Evolutionary conservation across 2,113 vertebrate genomes (phyloP), one percentile per base, ranked within the genome.

Genomic region (Propithecus coquereli): DNA sequence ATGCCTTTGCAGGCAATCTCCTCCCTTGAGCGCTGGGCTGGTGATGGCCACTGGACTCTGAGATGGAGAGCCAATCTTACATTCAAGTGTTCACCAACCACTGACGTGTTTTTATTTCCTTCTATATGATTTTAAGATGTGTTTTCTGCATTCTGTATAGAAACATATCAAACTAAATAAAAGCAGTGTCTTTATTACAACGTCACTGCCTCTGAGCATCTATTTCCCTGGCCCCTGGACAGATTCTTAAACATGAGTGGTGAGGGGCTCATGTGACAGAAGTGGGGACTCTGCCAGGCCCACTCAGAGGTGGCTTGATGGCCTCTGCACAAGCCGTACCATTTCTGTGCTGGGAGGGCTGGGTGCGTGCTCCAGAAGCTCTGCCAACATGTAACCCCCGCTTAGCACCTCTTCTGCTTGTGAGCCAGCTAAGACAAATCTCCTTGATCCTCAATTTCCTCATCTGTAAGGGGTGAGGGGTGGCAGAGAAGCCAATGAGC

Each of bases 61-160:
- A 98, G 96, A 98, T 96, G 97, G 98, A 98, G 97, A 98, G 97
- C 97, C 96, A 98, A 97, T 98, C 98, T 98, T 98, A 98, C 98
- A 98, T 98, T 98, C 97, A 98, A 98, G 97, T 99, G 98, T 98
- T 98, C 98, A 98, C 98, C 98, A 98, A 98, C 97, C 97, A 98
- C 97, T 98, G 97, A 97, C 45, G 96, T 97, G 96, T 98, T 97
- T 98, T 98, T 97, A 98, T 98, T 98, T 97, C 95, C 96, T 98
- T 98, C 97, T 98, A 52, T 98, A 98, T 98, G 97, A 97, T 98
- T 98, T 98, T 98, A 94, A 98, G 97, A 98, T 98, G 98, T 98
- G 98, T 98, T 98, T 98, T 98, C 97, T 98, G 97, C 98, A 97
- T 97, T 98, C 96, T 98, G 98, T 98, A 98, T 97, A 98, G 98